Evolutionary conservation across 2,888 invertebrate species (phyloP), one percentile per base, ranked within the genome.

Genomic region (Catocala sponsa): DNA sequence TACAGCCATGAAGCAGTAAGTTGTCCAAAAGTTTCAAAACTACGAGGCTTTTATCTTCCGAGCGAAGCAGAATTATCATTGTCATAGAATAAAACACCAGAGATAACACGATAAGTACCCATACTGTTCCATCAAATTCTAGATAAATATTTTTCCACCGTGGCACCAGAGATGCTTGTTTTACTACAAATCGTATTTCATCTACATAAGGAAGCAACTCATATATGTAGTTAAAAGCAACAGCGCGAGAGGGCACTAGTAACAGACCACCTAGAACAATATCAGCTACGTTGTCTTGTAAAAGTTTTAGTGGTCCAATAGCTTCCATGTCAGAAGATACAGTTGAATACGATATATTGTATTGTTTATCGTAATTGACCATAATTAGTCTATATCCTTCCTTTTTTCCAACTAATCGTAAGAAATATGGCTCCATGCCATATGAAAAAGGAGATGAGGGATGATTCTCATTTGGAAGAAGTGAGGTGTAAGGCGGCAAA

Each of bases 351-450:
- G 63, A 81, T 6, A 68, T 61, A 47, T 71, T 72, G 10, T 32
- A 56, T 25, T 78, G 70, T 9, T 70, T 68, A 44, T 79, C 52
- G 0, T 61, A 80, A 4, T 38, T 9, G 9, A 73, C 71, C 15
- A 85, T 81, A 25, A 87, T 82, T 0, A 88, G 47, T 1, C 81
- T 72, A 46, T 92, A 87, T 35, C 82, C 65, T 66, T 84, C 82
- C 52, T 76, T 60, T 60, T 82, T 59, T 4, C 84, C 79, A 32
- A 92, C 70, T 15, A 87, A 56, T 11, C 80, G 44, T 5, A 92
- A 67, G 5, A 81, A 62, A 41, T 75, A 78, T 60, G 84, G 82
- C 50, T 87, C 87, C 0, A 73, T 62, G 10, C 86, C 87, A 12
- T 68, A 60, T 6, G 54, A 52, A 32, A 71, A 55, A 49, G 56